Evolutionary conservation across 2,113 vertebrate species (phyloP).

Genomic region (Phalacrocorax carbo): DNA sequence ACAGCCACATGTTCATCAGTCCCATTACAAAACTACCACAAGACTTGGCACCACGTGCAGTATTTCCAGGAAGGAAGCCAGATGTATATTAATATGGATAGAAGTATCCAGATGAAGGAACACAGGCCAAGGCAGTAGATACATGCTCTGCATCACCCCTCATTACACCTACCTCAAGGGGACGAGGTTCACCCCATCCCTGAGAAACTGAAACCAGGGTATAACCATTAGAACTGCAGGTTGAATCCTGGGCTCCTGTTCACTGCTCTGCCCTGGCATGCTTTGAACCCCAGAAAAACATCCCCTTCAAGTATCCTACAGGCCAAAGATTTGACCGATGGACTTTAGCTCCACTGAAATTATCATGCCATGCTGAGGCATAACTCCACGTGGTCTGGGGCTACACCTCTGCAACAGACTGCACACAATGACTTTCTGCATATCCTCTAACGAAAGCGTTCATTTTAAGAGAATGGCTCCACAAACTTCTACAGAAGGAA

Average conservation of each 20-base stretch:
- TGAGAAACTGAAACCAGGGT: not conserved
- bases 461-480: not conserved
- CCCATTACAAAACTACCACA: not conserved
- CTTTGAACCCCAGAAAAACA: not conserved
- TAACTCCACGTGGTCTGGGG: not conserved
- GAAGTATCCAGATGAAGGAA: not conserved
- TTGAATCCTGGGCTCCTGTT: not conserved
- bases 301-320: not conserved
- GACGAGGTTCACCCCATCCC: not conserved
- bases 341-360: not conserved
- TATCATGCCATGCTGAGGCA: not conserved
- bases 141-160: not conserved
- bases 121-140: not conserved
- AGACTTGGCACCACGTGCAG: not conserved
- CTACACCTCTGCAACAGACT: not conserved
- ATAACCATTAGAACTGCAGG: not conserved
- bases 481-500: not conserved
- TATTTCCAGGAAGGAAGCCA: not conserved
- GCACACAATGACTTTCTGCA: fast-evolving
- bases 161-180: not conserved
- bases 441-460: not conserved
- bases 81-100: not conserved
- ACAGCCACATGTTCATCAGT: not conserved
- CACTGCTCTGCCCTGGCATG: not conserved
- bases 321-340: not conserved